These are phyloP conservation scores for Ptyas mucosa DNA, from an alignment of 2,113 vertebrate genomes.

Conservation along the genomic window DNA sequence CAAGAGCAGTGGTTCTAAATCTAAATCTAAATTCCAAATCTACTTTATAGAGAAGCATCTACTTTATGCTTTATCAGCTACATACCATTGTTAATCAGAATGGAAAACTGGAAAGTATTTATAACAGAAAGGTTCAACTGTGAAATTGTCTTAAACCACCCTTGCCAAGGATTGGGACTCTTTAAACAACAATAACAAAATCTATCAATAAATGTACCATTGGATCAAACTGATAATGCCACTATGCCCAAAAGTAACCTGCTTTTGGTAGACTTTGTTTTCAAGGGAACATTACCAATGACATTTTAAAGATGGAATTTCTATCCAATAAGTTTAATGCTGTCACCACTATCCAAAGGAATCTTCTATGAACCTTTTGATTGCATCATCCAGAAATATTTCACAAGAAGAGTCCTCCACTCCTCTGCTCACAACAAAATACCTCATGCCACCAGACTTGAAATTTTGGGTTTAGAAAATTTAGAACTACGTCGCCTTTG, in stretches of 20 bases:
- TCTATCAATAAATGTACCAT: neutral
- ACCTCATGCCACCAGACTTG: no score
- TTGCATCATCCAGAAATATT: neutral
- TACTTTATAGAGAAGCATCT: neutral
- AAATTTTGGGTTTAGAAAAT: no score
- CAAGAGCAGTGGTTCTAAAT: neutral
- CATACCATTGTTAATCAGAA: neutral
- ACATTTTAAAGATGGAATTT: neutral
- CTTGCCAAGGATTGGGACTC: neutral
- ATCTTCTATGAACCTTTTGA: no score
- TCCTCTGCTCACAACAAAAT: no score
- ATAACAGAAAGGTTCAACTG: neutral
- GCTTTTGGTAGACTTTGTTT: neutral
- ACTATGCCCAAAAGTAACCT: neutral
- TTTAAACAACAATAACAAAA: neutral
- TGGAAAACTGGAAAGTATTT: slow-evolving; percentile 6
- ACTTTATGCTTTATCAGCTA: neutral
- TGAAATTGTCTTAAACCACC: no score
- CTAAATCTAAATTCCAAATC: neutral
- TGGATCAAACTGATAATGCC: neutral
- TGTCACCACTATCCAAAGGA: neutral
- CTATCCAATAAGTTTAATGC: neutral
- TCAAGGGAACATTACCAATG: neutral
- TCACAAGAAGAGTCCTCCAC: no score
- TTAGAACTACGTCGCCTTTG: no score